Percentiles rank a stretch among this genome's conserved stretches.
phyloP scores from a whole-genome alignment of 2,797 vertebrate species.

The Liasis olivaceus region DNA sequence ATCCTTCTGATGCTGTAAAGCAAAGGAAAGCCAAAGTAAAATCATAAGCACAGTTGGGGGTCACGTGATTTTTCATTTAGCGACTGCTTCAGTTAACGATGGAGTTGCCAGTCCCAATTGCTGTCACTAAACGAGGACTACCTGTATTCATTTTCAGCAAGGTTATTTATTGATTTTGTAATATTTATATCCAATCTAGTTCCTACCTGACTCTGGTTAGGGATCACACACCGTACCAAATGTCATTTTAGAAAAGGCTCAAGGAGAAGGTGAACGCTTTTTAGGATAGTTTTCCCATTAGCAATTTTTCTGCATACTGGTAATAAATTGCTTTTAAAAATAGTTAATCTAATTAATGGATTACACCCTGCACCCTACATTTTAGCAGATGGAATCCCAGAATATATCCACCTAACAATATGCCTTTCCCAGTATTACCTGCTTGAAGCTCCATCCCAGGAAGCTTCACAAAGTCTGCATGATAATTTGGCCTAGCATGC shows the following conservation, averaged over 20 bases:
- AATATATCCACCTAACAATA: background rate
- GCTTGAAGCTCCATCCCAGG: constrained; percentile 91
- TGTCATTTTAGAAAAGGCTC: background rate
- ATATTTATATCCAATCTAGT: background rate
- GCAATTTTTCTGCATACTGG: background rate
- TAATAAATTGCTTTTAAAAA: background rate
- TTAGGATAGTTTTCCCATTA: background rate
- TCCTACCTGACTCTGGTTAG: background rate
- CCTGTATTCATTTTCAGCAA: background rate
- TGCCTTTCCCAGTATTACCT: constrained; percentile 73
- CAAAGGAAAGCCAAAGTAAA: background rate
- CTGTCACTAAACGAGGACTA: background rate
- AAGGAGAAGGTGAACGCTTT: background rate
- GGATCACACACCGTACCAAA: too few species aligned
- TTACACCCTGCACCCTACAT: background rate
- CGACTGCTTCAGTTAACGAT: background rate
- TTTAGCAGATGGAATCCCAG: background rate
- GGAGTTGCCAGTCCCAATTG: background rate
- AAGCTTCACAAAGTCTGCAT: constrained; percentile 88
- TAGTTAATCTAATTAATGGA: background rate
- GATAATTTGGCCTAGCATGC: constrained; percentile 64
- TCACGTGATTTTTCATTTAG: background rate
- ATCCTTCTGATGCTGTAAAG: background rate
- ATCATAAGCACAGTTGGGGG: background rate
- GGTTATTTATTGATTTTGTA: background rate